These are phyloP conservation scores for Ichneumoninae sp. DNA, from an alignment of 2,888 invertebrate species.

Conservation along the genomic window DNA sequence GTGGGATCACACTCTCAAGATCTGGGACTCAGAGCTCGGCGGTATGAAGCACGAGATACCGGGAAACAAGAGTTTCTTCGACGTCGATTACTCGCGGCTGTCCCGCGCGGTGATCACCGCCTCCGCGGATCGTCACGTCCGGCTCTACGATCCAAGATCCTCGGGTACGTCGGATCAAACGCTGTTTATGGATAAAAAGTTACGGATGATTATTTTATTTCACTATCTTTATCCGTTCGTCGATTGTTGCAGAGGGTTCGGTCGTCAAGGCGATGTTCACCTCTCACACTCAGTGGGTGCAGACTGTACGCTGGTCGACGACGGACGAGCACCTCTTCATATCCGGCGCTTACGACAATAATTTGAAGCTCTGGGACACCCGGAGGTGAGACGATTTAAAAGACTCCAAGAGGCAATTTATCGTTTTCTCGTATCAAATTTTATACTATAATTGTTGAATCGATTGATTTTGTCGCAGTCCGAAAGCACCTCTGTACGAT, in stretches of 20 bases:
- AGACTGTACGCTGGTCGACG: constrained; percentile 95
- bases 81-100: constrained; percentile 92
- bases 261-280: constrained; percentile 95
- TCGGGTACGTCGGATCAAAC: constrained; percentile 86
- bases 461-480: constrained; percentile 86
- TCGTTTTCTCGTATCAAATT: background rate
- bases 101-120: constrained; percentile 92
- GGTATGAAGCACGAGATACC: constrained; percentile 92
- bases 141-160: constrained; percentile 96
- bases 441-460: background rate
- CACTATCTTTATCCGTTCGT: background rate
- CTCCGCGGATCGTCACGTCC: constrained; percentile 95
- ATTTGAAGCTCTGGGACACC: constrained; percentile 98
- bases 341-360: constrained; percentile 96
- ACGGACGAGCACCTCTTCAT: constrained; percentile 93
- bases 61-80: constrained; percentile 96
- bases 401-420: constrained; percentile 65
- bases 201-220: background rate
- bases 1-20: constrained; percentile 97
- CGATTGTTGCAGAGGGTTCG: constrained; percentile 89
- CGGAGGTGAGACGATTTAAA: constrained; percentile 87
- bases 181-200: background rate
- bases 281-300: constrained; percentile 96
- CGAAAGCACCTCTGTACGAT: constrained; percentile 96
- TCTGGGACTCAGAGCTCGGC: constrained; percentile 96